Evolutionary conservation across 2,888 invertebrate species (phyloP), one percentile per base, ranked within the genome.

Genomic region (Seira sanloemensis): DNA sequence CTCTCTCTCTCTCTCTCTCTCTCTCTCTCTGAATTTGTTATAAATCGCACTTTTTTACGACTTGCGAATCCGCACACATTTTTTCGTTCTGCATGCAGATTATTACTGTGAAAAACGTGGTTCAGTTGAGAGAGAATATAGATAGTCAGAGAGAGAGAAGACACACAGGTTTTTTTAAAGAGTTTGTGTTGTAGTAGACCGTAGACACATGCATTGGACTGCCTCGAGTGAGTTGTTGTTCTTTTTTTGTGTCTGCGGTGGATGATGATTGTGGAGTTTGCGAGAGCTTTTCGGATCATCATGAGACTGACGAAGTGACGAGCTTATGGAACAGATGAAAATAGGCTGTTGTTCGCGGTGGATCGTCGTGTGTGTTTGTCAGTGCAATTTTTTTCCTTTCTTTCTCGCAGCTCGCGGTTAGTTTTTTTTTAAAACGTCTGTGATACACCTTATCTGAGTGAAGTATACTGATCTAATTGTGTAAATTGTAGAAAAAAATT

Each of bases 271-370:
- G 81, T 75, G 75, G 81, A 75, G 74, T 75, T 58, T 37, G 4
- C 12, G 24, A 25, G 66, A 67, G 75, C 71, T 75, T 71, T 62
- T 75, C 75, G 75, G 58, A 58, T 58, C 58, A 74, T 27, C 69
- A 50, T 66, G 80, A n/a, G n/a, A 46, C 68, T 62, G 67, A 58
- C 58, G 58, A 58, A 58, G 58, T 46, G 74, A 62, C 67, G 58
- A 80, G 74, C 74, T 74, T 69, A 75, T 81, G 81, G 81, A 75
- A 65, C 75, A 81, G 81, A 75, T 81, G 81, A 62, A 67, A 81
- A 75, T 71, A 68, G 81, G 71, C 75, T 80, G 81, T 58, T 46
- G 71, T 71, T 75, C 69, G 50, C 58, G 58, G 18, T n/a, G 58
- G 58, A 58, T 58, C 16, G 58, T n/a, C n/a, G n/a, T n/a, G n/a